Evolutionary conservation across 2,113 vertebrate species (phyloP), one percentile per base, ranked within the genome.

Genomic region (Charadrius vociferus): DNA sequence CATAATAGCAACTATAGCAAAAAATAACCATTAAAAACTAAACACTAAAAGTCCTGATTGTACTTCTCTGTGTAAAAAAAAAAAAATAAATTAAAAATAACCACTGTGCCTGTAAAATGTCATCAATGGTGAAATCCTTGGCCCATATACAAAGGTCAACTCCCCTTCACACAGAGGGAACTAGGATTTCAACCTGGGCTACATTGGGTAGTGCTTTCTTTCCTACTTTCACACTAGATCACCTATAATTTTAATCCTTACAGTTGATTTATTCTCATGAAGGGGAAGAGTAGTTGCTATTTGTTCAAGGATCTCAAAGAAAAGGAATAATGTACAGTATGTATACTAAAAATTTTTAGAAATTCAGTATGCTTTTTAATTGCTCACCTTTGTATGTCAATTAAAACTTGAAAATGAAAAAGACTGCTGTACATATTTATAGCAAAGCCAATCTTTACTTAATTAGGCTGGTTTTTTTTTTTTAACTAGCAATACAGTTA

Each of bases 371-470:
- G 23, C 37, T 83, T 79, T 68, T 84, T 47, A 87, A 84, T 36
- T 72, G 47, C 52, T 94, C 47, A 86, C 71, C 41, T 90, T 77
- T 68, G 62, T 53, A 79, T 29, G n/a, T 80, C 91, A 89, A 50
- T 62, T 90, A 78, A 58, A 94, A 61, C 18, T 68, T 16, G 3
- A 94, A 93, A 88, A 26, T 43, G 6, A 50, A 68, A 71, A 36
- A 89, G 24, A 39, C 58, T 14, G 2, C 37, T 5, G 0, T 50
- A 36, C n/a, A 3, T 59, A 73, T 87, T 82, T 89, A 70, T 47
- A 89, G n/a, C 27, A 59, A 89, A 93, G 53, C 50, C 89, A 91
- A 62, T 62, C 82, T 65, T 83, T 86, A 70, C 79, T 86, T 95
- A 81, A 79, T 92, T 89, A 87, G 55, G 47, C 37, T 86, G 77